Base-by-base conservation (phyloP, 2,113 vertebrate genomes). In the Tautogolabrus adspersus region DNA sequence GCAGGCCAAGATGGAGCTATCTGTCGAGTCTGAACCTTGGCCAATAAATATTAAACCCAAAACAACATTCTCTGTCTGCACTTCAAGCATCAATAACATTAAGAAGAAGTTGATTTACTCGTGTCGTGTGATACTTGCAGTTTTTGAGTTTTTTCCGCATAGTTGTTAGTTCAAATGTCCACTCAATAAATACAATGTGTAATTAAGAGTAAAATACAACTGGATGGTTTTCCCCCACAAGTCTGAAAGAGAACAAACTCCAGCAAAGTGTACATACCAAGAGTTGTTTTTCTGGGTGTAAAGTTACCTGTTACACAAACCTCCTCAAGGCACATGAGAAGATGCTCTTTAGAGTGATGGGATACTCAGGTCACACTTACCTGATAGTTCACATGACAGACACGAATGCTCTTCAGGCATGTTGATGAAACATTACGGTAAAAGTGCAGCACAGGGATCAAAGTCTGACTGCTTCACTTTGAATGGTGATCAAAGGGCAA, bases 401-500 rank as follows among this genome's bases (percentile, higher is more conserved):
- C 1, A 15, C 3, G 3, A 15, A 47, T 42, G 21, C 21, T 65
- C 18, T 49, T 51, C 11, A 51, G 21, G 1, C 21, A 37, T 3
- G 23, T 40, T 47, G 18, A 10, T 52, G 18, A n/a, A 22, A 60
- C 49, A 9, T 62, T n/a, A 22, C 58, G 30, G 58, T 34, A 63
- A 59, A 49, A 15, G n/a, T 57, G 4, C 3, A 57, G 11, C 16
- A 30, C 34, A 42, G 10, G 19, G 10, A 56, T 37, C n/a, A 47
- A 19, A 49, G 65, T 30, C 47, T 44, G 64, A 22, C 40, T 58
- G 23, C 15, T n/a, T 30, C 47, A 38, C 37, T 47, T 21, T 26
- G 16, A 59, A 16, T 22, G 15, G 51, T 18, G 47, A 60, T 60
- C 51, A 70, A 81, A 66, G 59, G 46, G 44, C 44, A 23, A 38